Evolutionary conservation across 64 coral and sea anemone species (phyloP), one percentile per base, ranked within the genome.

Genomic region (Montipora cactus): DNA sequence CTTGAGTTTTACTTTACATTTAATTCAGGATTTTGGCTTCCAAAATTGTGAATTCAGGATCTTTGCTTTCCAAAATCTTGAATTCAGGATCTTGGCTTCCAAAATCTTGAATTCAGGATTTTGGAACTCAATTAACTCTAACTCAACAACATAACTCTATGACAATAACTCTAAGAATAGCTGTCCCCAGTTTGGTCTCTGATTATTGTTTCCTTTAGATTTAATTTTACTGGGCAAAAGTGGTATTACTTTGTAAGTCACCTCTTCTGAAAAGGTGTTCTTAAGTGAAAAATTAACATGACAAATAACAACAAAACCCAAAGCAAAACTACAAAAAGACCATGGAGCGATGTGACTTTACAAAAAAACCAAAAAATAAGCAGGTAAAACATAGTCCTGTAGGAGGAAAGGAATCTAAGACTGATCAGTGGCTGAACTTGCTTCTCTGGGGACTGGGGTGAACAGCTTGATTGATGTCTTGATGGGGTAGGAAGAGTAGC

Each of bases 351-450:
- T 47, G 91, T 87, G 19, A 98, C 0, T 21, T 52, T 28, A 21
- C 93, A 98, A 74, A 98, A 87, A 8, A 98, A 15, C 68, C 91
- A 92, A 16, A 98, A 19, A 44, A 95, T 16, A 91, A 81, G 20
- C 51, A 98, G 8, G 22, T 98, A 98, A 53, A 95, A 77, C 83
- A 98, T 87, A 18, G 93, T 88, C 55, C 74, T 91, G 92, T 96
- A 99, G 4, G 98, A 99, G 13, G 98, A 95, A 12, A 99, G 86
- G 48, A 92, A 94, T 25, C 98, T 92, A 84, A 99, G 86, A 44
- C 98, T 99, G 28, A 99, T 91, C 75, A 87, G 92, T 46, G 95
- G 89, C 52, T 96, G 51, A 50, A 67, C 21, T 20, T 61, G 79
- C 44, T 81, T 62, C 23, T 64, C 70, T 22, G 77, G 44, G 69